Percentiles rank a stretch among this genome's conserved stretches.
phyloP scores from a whole-genome alignment of 2,888 invertebrate species.

The Artemia sp. region DNA sequence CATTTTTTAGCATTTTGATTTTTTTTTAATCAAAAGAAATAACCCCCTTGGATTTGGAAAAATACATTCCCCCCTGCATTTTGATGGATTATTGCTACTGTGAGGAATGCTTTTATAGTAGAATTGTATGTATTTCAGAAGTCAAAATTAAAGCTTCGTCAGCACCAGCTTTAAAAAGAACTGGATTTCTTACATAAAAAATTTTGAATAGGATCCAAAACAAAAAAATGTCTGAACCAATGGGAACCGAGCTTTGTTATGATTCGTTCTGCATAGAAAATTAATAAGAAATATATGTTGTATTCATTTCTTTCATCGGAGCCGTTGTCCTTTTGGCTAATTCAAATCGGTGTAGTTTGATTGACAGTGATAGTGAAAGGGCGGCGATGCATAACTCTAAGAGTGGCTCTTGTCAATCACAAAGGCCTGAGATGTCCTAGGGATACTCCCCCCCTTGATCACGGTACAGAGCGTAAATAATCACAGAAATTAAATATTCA shows the following conservation, averaged over 20 bases:
- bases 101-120: no score
- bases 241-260: background rate
- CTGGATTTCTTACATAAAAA: no score
- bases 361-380: constrained; percentile 15
- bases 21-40: no score
- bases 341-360: constrained; percentile 6
- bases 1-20: no score
- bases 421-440: background rate
- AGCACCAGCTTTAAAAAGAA: no score
- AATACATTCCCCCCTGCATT: no score
- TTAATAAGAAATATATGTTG: constrained; percentile 3
- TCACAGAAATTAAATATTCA: background rate
- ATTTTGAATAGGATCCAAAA: no score
- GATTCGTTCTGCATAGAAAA: background rate
- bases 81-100: no score
- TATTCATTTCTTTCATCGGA: constrained; percentile 7
- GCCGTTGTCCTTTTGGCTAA: background rate
- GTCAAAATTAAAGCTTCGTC: no score
- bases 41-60: no score
- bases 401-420: constrained; percentile 14
- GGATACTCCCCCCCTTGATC: constrained; percentile 11
- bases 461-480: background rate
- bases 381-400: constrained; percentile 13
- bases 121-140: no score
- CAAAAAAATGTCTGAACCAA: background rate